Evolutionary conservation across 2,113 vertebrate species (phyloP).

Genomic region (Gnathochromis pfefferi): DNA sequence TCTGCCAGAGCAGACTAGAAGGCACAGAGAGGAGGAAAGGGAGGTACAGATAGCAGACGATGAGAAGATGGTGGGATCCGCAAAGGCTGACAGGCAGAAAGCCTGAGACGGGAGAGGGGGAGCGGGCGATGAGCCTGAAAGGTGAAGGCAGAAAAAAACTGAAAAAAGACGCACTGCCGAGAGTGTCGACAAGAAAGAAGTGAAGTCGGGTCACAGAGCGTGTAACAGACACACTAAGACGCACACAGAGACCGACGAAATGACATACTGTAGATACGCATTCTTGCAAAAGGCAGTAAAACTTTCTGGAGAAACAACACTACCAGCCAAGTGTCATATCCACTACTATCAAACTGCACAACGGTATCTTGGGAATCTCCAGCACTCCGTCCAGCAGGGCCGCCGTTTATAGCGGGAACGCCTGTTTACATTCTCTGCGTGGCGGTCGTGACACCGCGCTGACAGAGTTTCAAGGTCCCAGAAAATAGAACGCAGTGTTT

Average conservation of each 20-base stretch:
- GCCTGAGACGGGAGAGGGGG: background rate
- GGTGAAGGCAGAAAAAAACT: background rate
- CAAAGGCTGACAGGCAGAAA: background rate
- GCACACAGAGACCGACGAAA: background rate
- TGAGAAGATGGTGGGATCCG: background rate
- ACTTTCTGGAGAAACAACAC: background rate
- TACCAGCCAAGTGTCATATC: background rate
- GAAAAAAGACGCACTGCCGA: background rate
- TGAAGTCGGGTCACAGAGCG: background rate
- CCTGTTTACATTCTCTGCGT: constrained; percentile 24
- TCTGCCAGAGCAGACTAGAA: background rate
- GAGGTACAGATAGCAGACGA: background rate
- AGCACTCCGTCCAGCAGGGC: background rate
- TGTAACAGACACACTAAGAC: background rate
- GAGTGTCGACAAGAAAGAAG: background rate
- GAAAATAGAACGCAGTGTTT: background rate
- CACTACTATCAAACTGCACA: background rate
- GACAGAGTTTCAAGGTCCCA: background rate
- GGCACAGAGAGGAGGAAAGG: background rate
- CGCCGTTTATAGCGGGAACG: background rate
- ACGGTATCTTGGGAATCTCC: background rate
- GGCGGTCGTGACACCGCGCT: background rate
- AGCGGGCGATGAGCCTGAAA: background rate
- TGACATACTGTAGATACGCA: background rate
- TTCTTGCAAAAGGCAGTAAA: background rate